Percentiles rank a stretch among this genome's conserved stretches.
Conservation (phyloP, 2,113 vertebrate species). For the Cepphus grylle region DNA sequence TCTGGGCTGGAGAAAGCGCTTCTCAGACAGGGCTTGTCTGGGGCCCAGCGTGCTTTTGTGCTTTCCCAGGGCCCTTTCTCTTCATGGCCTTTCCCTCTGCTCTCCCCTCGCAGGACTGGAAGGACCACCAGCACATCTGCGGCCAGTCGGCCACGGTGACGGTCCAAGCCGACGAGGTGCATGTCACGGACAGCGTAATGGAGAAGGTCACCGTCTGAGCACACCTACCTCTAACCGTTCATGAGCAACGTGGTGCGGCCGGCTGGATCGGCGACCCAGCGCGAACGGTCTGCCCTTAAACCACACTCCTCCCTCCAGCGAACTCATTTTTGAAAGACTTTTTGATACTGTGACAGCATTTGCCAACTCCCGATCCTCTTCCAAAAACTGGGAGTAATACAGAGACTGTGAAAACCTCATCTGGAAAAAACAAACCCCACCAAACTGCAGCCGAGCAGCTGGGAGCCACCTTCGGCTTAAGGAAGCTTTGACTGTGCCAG, state of each 20-base stretch:
- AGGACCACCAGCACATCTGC: constrained; percentile 93
- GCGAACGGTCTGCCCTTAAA: neutral
- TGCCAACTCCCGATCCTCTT: neutral
- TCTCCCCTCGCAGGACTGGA: constrained; percentile 87
- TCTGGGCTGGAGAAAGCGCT: neutral
- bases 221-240: neutral
- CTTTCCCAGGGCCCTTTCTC: neutral
- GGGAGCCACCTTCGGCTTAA: neutral
- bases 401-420: neutral
- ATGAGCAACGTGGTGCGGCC: neutral
- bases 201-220: constrained; percentile 84
- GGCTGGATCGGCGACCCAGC: neutral
- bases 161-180: constrained; percentile 79
- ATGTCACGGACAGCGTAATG: constrained; percentile 79
- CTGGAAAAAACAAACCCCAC: neutral
- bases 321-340: neutral
- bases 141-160: constrained; percentile 78
- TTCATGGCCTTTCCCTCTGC: neutral
- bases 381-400: neutral
- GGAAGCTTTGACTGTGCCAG: neutral
- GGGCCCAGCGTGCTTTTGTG: neutral
- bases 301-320: neutral
- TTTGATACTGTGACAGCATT: neutral
- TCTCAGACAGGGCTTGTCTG: neutral
- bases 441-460: neutral